Conservation (phyloP, 2,113 vertebrate genomes). For the Ailurus styani region DNA sequence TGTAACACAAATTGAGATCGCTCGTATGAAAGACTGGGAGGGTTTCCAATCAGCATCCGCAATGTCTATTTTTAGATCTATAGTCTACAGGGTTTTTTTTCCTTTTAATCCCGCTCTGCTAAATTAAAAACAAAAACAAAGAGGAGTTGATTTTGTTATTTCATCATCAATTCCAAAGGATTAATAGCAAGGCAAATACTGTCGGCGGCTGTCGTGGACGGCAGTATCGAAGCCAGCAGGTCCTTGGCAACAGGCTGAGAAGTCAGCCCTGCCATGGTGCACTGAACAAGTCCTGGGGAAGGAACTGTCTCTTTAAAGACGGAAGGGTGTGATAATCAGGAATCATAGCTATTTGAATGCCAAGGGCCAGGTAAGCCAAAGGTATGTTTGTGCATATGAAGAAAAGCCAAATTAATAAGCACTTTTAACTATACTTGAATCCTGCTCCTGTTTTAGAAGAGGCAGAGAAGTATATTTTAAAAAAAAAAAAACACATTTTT, state of each 20-base stretch:
- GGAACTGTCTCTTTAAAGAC: background rate
- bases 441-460: background rate
- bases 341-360: background rate
- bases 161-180: slow-evolving; percentile 25
- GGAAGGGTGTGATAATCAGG: background rate
- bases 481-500: too few relatives aligned
- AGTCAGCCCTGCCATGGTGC: background rate
- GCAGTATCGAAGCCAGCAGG: background rate
- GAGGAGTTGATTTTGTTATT: background rate
- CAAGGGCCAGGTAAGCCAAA: background rate
- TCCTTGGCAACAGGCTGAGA: background rate
- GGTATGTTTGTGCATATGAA: background rate
- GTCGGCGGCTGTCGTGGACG: background rate
- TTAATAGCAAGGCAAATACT: background rate
- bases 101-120: slow-evolving; percentile 34
- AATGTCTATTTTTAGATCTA: slow-evolving; percentile 62
- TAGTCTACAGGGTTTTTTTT: slow-evolving; percentile 7
- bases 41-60: slow-evolving; percentile 19
- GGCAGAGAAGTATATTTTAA: background rate
- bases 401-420: background rate
- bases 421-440: background rate
- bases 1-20: slow-evolving; percentile 65
- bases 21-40: slow-evolving; percentile 40
- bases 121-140: slow-evolving; percentile 19
- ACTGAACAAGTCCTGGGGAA: background rate